Percentiles rank a stretch among this genome's conserved stretches.
phyloP scores from a whole-genome alignment of 2,113 vertebrate species.

The Cygnus buccinator region DNA sequence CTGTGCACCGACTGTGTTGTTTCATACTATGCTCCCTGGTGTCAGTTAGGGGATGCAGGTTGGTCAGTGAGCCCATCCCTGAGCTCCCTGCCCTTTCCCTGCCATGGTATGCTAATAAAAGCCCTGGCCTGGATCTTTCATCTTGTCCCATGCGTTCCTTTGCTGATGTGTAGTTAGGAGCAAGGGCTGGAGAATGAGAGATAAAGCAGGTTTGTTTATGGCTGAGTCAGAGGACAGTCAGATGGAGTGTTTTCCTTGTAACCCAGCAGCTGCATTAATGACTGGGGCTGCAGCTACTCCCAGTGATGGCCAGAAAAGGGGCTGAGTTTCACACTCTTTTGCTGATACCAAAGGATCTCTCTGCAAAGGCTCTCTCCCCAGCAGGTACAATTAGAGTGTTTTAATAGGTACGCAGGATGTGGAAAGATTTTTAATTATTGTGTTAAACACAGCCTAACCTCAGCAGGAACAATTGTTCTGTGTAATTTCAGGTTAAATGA shows the following conservation, averaged over 20 bases:
- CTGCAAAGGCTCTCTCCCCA: neutral
- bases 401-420: neutral
- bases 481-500: neutral
- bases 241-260: slow-evolving; percentile 23
- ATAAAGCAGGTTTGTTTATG: slow-evolving; percentile 24
- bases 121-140: neutral
- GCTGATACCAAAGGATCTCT: neutral
- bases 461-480: neutral
- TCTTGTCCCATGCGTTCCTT: neutral
- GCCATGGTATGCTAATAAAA: neutral
- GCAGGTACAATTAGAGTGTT: neutral
- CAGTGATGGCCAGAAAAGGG: neutral
- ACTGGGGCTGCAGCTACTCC: neutral
- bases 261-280: slow-evolving; percentile 36
- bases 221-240: slow-evolving; percentile 62
- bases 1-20: fast-evolving
- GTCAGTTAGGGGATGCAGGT: neutral
- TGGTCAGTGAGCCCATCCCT: neutral
- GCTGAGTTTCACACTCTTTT: neutral
- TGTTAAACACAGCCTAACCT: slow-evolving; percentile 5
- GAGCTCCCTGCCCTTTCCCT: neutral
- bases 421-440: neutral
- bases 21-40: neutral
- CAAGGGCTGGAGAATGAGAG: neutral
- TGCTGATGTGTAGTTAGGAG: slow-evolving; percentile 24